Conservation (phyloP, 1,140 invertebrate species). For the Hirudo medicinalis region DNA sequence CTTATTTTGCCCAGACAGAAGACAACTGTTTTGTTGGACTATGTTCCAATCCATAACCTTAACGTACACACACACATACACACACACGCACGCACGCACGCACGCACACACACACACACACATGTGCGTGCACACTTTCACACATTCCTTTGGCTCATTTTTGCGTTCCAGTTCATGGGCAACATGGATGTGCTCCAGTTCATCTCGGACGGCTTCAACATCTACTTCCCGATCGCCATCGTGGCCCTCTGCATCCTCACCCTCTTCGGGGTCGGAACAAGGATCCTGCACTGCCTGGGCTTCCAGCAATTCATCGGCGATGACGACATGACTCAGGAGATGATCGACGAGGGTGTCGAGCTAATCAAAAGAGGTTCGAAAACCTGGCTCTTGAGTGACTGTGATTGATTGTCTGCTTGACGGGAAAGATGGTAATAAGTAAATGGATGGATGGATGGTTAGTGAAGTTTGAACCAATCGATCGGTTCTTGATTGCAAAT, state of each 20-base stretch:
- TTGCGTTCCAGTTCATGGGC: slow-evolving; percentile 75
- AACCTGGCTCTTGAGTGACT: neutral
- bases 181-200: slow-evolving; percentile 97
- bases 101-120: too few relatives aligned
- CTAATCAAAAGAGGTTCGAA: slow-evolving; percentile 55
- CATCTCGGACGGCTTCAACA: slow-evolving; percentile 93
- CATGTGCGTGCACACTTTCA: too few relatives aligned
- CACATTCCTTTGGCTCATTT: too few relatives aligned
- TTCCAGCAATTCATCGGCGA: slow-evolving; percentile 89
- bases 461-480: neutral
- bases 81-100: neutral
- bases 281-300: slow-evolving; percentile 71
- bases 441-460: too few relatives aligned
- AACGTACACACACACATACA: neutral
- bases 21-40: neutral
- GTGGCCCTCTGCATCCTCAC: slow-evolving; percentile 82
- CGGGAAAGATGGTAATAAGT: neutral
- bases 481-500: too few relatives aligned
- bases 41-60: neutral
- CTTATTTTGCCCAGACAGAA: neutral
- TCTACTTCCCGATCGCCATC: slow-evolving; percentile 96
- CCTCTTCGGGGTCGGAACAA: slow-evolving; percentile 82
- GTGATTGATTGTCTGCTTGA: neutral
- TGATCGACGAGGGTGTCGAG: slow-evolving; percentile 81
- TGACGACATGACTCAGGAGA: slow-evolving; percentile 78